A percentile compares a stretch with the other conserved stretches of the same genome.
phyloP scores from a whole-genome alignment of 2,888 invertebrate genomes.

The Polyommatus iphigenia region DNA sequence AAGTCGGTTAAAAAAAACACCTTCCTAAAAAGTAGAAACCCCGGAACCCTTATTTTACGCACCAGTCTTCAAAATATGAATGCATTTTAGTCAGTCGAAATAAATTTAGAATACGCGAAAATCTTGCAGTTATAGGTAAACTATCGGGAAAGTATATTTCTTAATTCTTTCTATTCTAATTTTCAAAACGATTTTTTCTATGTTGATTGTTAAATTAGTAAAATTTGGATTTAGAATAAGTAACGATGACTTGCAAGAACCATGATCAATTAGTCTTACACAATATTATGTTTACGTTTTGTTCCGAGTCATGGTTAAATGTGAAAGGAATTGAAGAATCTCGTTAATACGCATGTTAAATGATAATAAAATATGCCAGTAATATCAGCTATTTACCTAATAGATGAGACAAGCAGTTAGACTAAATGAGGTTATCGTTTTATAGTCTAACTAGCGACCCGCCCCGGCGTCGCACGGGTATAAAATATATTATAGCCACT shows the following conservation, averaged over 20 bases:
- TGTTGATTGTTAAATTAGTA: background rate
- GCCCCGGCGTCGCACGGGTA: too few species aligned
- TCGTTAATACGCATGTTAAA: background rate
- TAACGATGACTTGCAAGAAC: background rate
- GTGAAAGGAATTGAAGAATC: constrained; percentile 11
- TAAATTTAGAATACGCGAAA: too few species aligned
- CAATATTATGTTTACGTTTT: constrained; percentile 21
- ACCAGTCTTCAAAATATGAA: background rate
- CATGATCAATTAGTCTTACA: background rate
- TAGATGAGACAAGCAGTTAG: background rate
- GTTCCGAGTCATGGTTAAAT: constrained; percentile 24
- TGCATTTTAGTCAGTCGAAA: background rate
- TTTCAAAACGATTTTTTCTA: background rate
- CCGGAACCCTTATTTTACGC: background rate
- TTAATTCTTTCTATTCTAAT: background rate
- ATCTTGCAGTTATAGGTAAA: background rate
- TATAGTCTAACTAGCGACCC: too few species aligned
- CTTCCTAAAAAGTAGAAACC: too few species aligned
- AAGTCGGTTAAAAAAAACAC: too few species aligned
- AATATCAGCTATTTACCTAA: background rate
- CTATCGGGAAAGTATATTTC: background rate
- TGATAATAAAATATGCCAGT: background rate
- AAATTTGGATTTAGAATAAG: background rate
- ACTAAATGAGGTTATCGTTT: too few species aligned
- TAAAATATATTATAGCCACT: too few species aligned